A percentile compares a stretch with the other conserved stretches of the same genome.
Conservation (phyloP, 2,888 invertebrate genomes). For the Ctenicera cuprea region DNA sequence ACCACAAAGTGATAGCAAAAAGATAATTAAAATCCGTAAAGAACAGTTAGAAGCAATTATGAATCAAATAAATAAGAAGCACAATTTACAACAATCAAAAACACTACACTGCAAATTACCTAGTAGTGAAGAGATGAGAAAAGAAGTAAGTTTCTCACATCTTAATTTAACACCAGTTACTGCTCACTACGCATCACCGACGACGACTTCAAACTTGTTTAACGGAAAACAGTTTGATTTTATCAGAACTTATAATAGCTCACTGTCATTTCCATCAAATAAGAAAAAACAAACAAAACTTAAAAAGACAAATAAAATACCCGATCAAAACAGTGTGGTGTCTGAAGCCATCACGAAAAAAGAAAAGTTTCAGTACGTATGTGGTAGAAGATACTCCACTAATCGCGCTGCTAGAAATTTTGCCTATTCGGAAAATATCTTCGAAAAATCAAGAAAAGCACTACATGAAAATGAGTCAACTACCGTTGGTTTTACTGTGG, state of each 20-base stretch:
- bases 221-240: no score
- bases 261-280: not conserved
- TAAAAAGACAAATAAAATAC: not conserved
- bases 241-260: no score
- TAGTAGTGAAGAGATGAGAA: not conserved
- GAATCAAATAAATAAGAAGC: not conserved
- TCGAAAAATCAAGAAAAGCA: constrained; percentile 57
- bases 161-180: constrained; percentile 51
- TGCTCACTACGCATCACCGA: not conserved
- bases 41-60: not conserved
- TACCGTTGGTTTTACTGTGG: constrained; percentile 54
- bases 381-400: not conserved
- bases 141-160: constrained; percentile 51
- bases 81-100: constrained; percentile 1
- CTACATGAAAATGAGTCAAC: constrained; percentile 25
- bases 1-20: not conserved
- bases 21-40: not conserved
- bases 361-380: constrained; percentile 23
- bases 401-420: constrained; percentile 13
- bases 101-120: not conserved
- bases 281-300: constrained; percentile 11
- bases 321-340: constrained; percentile 20
- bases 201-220: not conserved
- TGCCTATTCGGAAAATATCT: constrained; percentile 49
- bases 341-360: constrained; percentile 35